A percentile compares a stretch with the other conserved stretches of the same genome.
These are phyloP conservation scores for Sorex araneus DNA, from an alignment of 2,113 vertebrate genomes.

Conservation along the genomic window DNA sequence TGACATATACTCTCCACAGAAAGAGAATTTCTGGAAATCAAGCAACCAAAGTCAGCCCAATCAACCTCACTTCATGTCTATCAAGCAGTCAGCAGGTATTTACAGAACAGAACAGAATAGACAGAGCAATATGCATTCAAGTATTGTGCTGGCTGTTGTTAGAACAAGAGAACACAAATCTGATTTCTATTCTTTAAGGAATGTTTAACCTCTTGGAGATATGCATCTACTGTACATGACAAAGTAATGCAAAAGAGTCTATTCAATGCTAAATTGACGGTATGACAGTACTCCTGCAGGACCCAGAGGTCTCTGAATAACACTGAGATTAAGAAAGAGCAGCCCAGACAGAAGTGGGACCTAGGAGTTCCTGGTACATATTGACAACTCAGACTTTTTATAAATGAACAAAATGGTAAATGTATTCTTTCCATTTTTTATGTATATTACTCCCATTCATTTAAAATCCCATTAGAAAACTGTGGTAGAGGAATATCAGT, in stretches of 20 bases:
- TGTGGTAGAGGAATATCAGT: too few relatives aligned
- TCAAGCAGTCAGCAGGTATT: background rate
- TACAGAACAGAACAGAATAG: background rate
- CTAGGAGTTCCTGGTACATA: background rate
- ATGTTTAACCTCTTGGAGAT: slow-evolving; percentile 48
- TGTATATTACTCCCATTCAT: background rate
- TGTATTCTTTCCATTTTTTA: background rate
- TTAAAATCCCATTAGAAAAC: slow-evolving; percentile 25
- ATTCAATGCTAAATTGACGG: background rate
- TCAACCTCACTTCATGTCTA: background rate
- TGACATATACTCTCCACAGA: background rate
- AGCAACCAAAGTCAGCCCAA: background rate
- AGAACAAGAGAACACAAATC: background rate
- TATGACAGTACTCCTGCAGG: background rate
- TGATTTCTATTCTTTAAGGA: slow-evolving; percentile 3
- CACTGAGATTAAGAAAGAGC: background rate
- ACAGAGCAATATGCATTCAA: background rate
- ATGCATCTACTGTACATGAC: background rate
- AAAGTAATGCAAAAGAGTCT: background rate
- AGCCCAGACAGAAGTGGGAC: background rate
- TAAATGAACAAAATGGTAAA: slow-evolving; percentile 4
- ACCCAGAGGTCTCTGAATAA: background rate
- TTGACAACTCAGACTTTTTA: slow-evolving; percentile 13
- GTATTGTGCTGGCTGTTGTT: background rate
- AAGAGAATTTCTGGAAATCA: background rate